Conservation (phyloP, 1,140 invertebrate species). For the Drosophila bocki region DNA sequence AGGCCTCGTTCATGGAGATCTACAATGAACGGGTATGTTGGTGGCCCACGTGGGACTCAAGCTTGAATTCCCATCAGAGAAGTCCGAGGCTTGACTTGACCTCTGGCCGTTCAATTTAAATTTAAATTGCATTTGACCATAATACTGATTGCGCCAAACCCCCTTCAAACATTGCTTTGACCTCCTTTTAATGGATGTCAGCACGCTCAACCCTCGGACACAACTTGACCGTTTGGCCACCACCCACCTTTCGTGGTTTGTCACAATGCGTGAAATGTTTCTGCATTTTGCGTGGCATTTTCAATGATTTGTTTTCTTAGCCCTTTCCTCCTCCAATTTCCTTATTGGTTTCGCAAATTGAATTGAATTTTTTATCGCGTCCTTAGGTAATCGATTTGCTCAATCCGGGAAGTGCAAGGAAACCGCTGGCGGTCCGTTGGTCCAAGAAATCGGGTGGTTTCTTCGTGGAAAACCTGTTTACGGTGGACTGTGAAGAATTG, state of each 20-base stretch:
- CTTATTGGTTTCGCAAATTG: constrained; percentile 71
- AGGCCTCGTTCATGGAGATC: constrained; percentile 97
- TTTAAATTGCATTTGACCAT: constrained; percentile 50
- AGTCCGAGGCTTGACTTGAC: constrained; percentile 3
- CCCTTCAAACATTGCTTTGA: constrained; percentile 61
- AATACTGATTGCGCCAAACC: constrained; percentile 41
- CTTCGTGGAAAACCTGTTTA: constrained; percentile 98
- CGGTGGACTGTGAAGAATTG: constrained; percentile 96
- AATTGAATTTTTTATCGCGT: constrained; percentile 63
- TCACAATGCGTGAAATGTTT: constrained; percentile 53
- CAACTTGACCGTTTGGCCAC: not conserved
- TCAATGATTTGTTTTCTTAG: constrained; percentile 72
- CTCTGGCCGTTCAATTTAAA: constrained; percentile 40
- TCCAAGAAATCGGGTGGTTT: constrained; percentile 96
- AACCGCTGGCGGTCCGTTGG: constrained; percentile 95
- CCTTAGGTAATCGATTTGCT: constrained; percentile 96
- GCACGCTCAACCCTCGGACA: constrained; percentile 9
- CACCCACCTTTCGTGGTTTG: constrained; percentile 15
- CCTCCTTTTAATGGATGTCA: constrained; percentile 64
- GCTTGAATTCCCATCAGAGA: not conserved
- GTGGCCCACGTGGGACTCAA: not conserved
- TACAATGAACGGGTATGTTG: constrained; percentile 96
- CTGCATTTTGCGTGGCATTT: constrained; percentile 66
- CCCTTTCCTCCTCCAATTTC: constrained; percentile 31
- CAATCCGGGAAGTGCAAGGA: constrained; percentile 93